These are phyloP conservation scores for Trichosurus vulpecula DNA, from an alignment of 2,797 vertebrate species.

Conservation along the genomic window DNA sequence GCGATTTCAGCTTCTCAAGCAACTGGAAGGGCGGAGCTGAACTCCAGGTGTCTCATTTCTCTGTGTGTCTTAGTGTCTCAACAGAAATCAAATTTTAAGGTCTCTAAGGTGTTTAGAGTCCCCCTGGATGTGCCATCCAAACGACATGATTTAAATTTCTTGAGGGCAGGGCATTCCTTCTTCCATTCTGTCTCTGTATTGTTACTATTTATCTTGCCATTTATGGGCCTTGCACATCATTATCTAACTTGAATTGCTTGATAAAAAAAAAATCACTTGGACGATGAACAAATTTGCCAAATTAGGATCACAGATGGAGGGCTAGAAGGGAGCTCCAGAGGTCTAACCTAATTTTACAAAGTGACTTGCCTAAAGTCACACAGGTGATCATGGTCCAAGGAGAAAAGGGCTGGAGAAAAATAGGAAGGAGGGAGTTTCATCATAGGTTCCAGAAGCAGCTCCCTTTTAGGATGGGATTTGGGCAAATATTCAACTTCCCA, in stretches of 20 bases:
- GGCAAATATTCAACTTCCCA: constrained; percentile 29
- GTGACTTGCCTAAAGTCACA: constrained; percentile 12
- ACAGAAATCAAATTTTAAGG: not conserved
- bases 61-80: not conserved
- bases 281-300: constrained; percentile 24
- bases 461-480: constrained; percentile 31
- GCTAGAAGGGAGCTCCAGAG: not conserved
- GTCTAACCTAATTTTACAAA: not conserved
- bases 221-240: not conserved
- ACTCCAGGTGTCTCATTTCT: not conserved
- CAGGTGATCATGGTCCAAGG: not conserved
- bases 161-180: not conserved
- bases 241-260: not conserved
- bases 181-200: not conserved
- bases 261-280: not conserved
- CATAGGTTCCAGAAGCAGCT: constrained; percentile 7
- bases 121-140: not conserved
- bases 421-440: not conserved
- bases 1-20: not conserved
- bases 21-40: not conserved
- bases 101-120: not conserved
- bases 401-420: constrained; percentile 54
- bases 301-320: not conserved
- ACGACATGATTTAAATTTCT: not conserved
- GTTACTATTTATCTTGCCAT: not conserved